Evolutionary conservation across 2,888 invertebrate species (phyloP).

Genomic region (Temnothorax rugatulus): DNA sequence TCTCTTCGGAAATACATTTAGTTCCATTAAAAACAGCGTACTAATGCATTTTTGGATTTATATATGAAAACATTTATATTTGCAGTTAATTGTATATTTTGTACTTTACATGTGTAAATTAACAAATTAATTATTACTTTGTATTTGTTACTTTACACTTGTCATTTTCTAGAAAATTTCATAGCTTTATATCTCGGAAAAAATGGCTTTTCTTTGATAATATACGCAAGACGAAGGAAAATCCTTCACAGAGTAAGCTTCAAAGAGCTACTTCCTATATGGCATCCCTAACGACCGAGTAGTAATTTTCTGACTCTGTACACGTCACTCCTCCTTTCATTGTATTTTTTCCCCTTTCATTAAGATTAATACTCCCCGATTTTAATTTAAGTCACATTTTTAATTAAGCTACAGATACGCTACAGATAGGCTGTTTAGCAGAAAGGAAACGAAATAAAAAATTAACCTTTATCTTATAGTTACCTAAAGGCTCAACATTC

Average conservation of each 20-base stretch:
- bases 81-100: not conserved
- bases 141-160: not conserved
- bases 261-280: conserved; percentile 30
- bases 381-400: conserved; percentile 29
- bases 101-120: not conserved
- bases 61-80: not conserved
- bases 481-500: not conserved
- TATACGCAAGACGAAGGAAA: conserved; percentile 5
- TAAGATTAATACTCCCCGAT: conserved; percentile 20
- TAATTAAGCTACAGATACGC: not conserved
- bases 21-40: not conserved
- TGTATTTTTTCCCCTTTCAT: conserved; percentile 9
- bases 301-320: conserved; percentile 31
- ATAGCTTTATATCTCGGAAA: conserved; percentile 18
- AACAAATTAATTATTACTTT: not conserved
- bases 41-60: not conserved
- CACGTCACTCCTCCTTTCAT: conserved; percentile 5
- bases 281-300: conserved; percentile 35
- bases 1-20: not conserved
- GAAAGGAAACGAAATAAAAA: not conserved
- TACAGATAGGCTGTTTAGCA: not conserved
- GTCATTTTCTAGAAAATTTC: conserved; percentile 1
- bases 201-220: conserved; percentile 18
- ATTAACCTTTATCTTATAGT: not conserved
- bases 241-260: conserved; percentile 5